phyloP scores from a whole-genome alignment of 2,797 vertebrate species.

The Otus scops region DNA sequence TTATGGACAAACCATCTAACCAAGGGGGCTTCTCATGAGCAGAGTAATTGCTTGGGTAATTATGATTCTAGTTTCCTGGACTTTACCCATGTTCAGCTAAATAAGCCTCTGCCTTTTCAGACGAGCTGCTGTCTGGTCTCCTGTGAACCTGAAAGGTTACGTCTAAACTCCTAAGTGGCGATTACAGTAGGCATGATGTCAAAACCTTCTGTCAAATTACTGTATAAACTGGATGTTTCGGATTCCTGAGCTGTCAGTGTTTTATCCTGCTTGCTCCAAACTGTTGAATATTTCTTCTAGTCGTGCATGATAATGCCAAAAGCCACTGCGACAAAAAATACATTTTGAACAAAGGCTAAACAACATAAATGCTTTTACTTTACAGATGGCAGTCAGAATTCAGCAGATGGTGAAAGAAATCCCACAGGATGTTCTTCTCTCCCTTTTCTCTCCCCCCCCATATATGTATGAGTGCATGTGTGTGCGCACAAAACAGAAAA shows the following conservation, averaged over 20 bases:
- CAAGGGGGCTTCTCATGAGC: not conserved
- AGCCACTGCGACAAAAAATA: constrained; percentile 43
- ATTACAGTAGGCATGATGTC: not conserved
- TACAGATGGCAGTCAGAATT: constrained; percentile 57
- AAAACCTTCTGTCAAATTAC: constrained; percentile 14
- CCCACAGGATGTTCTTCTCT: constrained; percentile 52
- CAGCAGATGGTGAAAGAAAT: constrained; percentile 60
- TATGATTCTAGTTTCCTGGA: not conserved
- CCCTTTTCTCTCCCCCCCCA: not conserved
- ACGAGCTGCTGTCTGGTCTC: not conserved
- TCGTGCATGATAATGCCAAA: constrained; percentile 15
- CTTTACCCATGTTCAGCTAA: not conserved
- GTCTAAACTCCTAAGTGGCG: not conserved
- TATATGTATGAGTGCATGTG: not conserved
- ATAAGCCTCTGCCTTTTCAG: not conserved
- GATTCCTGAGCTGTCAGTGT: not conserved
- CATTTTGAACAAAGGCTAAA: constrained; percentile 62
- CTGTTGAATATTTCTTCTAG: constrained; percentile 20
- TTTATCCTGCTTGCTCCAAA: constrained; percentile 2
- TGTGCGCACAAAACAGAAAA: not conserved
- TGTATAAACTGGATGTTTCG: not conserved
- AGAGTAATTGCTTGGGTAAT: not conserved
- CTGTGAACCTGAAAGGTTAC: not conserved
- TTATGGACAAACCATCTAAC: not conserved
- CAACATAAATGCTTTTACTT: constrained; percentile 22